Evolutionary conservation across 2,888 invertebrate species (phyloP).

Genomic region (Cataglyphis rosenhaueri): DNA sequence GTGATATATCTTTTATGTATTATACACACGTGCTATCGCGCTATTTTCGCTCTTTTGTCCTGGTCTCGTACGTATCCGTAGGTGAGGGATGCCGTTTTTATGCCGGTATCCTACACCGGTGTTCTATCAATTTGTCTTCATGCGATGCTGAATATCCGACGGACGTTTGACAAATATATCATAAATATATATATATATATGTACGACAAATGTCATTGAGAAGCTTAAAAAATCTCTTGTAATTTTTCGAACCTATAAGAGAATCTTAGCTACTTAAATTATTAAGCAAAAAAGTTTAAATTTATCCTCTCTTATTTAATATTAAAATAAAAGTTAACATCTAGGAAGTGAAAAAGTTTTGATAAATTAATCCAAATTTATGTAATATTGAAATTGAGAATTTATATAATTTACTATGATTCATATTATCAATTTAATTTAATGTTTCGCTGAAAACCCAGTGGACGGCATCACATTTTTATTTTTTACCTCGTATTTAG

Average conservation of each 20-base stretch:
- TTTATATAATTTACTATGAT: neutral
- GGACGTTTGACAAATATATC: slow-evolving; percentile 23
- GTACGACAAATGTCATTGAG: neutral
- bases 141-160: slow-evolving; percentile 37
- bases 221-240: neutral
- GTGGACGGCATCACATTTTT: neutral
- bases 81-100: slow-evolving; percentile 56
- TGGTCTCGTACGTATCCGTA: slow-evolving; percentile 70
- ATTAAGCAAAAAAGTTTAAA: neutral
- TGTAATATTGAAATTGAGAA: neutral
- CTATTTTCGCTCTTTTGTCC: slow-evolving; percentile 64
- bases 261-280: neutral
- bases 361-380: neutral
- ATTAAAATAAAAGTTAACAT: neutral
- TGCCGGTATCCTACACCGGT: slow-evolving; percentile 48
- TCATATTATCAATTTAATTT: neutral
- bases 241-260: neutral
- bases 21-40: slow-evolving; percentile 58
- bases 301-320: neutral
- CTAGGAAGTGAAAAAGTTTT: neutral
- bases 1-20: slow-evolving; percentile 59
- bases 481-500: neutral
- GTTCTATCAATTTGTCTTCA: slow-evolving; percentile 29
- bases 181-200: neutral
- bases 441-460: neutral